Base-by-base conservation (phyloP, 2,888 invertebrate species). In the Acleris holmiana region DNA sequence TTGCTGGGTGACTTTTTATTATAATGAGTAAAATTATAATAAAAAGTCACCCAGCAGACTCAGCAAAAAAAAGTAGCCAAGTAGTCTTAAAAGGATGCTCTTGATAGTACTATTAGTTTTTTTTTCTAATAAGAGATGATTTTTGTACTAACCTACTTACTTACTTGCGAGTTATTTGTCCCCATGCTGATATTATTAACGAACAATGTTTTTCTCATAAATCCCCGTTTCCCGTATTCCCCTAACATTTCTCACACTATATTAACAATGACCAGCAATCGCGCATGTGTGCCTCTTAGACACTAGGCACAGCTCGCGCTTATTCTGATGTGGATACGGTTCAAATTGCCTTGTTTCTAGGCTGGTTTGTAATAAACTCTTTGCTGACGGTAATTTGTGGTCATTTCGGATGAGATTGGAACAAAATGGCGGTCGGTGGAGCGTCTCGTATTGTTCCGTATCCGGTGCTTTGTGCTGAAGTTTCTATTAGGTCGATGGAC, bases 391-490 rank as follows among this genome's bases (percentile, higher is more conserved):
- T 63, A 67, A 71, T 78, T 58, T 67, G 61, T 61, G 67, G 67
- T 67, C 50, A 62, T 51, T 50, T 21, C 41, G 49, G 60, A 49
- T n/a, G 49, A 50, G 54, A 50, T 65, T 56, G 61, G 55, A 54
- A 67, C 61, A 60, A 64, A 70, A 76, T 76, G 78, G 73, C 76
- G 80, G 72, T 79, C 79, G 85, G 77, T 86, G 82, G 79, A 85
- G 83, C 85, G 79, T 84, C 86, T 85, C 85, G 79, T 79, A 68
- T 75, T 71, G 66, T 68, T 69, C 65, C 68, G 63, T 58, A 21
- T 67, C 67, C 67, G 64, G 67, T 54, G 25, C 17, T 64, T 64
- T 67, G 35, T 66, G 50, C 41, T 17, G 15, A 60, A 47, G 56
- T 61, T 56, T 65, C 19, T 66, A 66, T 66, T 66, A 61, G 61